Evolutionary conservation across 2,113 vertebrate genomes (phyloP).

Genomic region (Deroptyus accipitrinus): DNA sequence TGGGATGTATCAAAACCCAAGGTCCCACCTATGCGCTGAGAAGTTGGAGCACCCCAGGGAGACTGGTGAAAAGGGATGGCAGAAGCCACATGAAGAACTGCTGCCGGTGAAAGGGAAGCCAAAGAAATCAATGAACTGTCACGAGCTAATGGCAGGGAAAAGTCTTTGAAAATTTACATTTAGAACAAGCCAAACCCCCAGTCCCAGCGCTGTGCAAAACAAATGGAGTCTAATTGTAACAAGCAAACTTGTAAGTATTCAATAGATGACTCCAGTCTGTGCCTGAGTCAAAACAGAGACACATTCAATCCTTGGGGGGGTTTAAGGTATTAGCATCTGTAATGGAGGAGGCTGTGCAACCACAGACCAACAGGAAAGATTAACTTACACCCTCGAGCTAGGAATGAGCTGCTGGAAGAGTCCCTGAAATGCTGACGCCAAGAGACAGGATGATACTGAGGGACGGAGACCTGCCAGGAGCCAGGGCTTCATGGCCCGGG

Average conservation of each 20-base stretch:
- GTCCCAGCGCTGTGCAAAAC: not conserved
- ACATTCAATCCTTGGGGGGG: not conserved
- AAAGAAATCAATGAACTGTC: not conserved
- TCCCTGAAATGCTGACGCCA: not conserved
- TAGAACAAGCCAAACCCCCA: not conserved
- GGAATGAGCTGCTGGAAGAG: conserved; percentile 10
- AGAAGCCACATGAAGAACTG: not conserved
- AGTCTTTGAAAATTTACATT: not conserved
- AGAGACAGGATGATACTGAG: not conserved
- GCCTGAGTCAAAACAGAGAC: not conserved
- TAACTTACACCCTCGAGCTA: not conserved
- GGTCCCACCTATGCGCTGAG: not conserved
- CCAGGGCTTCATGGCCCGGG: not conserved
- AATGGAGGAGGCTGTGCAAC: not conserved
- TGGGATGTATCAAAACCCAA: not conserved
- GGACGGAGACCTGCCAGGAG: not conserved
- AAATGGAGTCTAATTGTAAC: not conserved
- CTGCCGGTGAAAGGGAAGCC: not conserved
- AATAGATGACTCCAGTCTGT: not conserved
- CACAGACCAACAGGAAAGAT: fast-evolving
- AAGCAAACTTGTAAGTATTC: not conserved
- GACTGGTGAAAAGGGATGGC: not conserved
- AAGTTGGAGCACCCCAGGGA: not conserved
- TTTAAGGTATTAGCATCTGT: not conserved
- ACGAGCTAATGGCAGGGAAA: not conserved